phyloP scores from a whole-genome alignment of 1,140 invertebrate genomes.

The Chironomus tepperi region DNA sequence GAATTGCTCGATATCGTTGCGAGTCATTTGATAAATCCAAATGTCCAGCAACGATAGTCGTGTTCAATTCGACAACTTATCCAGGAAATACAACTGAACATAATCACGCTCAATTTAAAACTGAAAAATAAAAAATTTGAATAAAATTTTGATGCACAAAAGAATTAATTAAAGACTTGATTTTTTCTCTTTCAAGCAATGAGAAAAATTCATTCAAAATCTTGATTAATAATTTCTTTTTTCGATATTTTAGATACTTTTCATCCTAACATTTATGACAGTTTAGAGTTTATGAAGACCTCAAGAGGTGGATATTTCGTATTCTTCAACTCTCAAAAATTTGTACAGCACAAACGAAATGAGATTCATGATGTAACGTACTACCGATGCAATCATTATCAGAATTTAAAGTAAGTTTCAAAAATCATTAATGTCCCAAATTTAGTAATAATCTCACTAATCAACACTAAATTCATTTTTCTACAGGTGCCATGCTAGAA shows the following conservation, averaged over 20 bases:
- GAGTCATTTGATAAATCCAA: not conserved
- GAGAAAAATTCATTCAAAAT: no score
- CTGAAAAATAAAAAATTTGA: not conserved
- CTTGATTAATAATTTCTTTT: not conserved
- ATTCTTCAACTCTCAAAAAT: not conserved
- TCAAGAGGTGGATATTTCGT: not conserved
- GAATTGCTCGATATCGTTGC: conserved; percentile 7
- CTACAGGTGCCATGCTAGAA: not conserved
- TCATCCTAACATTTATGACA: not conserved
- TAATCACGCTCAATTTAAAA: not conserved
- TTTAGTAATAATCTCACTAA: not conserved
- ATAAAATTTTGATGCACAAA: not conserved
- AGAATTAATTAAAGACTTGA: not conserved
- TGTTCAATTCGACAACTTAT: not conserved
- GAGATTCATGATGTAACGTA: not conserved
- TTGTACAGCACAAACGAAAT: not conserved
- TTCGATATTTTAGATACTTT: not conserved
- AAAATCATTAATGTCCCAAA: not conserved
- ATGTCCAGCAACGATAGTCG: not conserved
- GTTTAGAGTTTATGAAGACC: not conserved
- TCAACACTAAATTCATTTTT: not conserved
- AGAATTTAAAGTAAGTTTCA: not conserved
- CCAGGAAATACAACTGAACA: not conserved
- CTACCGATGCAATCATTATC: not conserved
- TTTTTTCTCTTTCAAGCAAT: not conserved